phyloP scores from a whole-genome alignment of 2,113 vertebrate genomes.

The Platichthys stellatus region DNA sequence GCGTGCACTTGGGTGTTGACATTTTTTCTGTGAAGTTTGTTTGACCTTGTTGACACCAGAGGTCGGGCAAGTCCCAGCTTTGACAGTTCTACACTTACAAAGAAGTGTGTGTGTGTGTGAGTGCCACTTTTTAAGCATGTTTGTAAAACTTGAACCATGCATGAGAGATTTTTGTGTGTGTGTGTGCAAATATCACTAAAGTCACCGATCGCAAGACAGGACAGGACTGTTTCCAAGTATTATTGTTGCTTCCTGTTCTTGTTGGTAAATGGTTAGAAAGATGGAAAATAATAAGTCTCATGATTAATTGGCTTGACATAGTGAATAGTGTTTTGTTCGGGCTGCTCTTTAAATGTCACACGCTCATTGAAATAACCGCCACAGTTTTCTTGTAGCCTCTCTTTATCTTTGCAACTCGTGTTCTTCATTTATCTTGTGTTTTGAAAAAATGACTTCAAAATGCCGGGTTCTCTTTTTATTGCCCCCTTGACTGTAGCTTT shows the following conservation, averaged over 20 bases:
- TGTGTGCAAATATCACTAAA: background rate
- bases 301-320: slow-evolving; percentile 12
- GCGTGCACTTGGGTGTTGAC: background rate
- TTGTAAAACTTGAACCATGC: slow-evolving; percentile 50
- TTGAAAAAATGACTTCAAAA: background rate
- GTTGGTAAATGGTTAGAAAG: background rate
- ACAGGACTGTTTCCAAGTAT: background rate
- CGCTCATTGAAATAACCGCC: background rate
- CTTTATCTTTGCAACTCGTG: background rate
- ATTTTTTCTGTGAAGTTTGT: slow-evolving; percentile 1
- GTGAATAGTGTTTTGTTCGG: background rate
- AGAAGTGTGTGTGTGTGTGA: background rate
- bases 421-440: background rate
- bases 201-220: background rate
- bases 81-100: background rate
- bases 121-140: slow-evolving; percentile 4
- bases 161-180: slow-evolving; percentile 30
- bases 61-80: background rate
- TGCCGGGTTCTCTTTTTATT: background rate
- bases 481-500: background rate
- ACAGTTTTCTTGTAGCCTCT: background rate
- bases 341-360: slow-evolving; percentile 1
- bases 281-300: background rate
- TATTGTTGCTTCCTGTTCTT: background rate
- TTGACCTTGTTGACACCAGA: slow-evolving; percentile 9